Base-by-base conservation (phyloP, 1,140 invertebrate species). In the Brachionus asplanchnoidis region DNA sequence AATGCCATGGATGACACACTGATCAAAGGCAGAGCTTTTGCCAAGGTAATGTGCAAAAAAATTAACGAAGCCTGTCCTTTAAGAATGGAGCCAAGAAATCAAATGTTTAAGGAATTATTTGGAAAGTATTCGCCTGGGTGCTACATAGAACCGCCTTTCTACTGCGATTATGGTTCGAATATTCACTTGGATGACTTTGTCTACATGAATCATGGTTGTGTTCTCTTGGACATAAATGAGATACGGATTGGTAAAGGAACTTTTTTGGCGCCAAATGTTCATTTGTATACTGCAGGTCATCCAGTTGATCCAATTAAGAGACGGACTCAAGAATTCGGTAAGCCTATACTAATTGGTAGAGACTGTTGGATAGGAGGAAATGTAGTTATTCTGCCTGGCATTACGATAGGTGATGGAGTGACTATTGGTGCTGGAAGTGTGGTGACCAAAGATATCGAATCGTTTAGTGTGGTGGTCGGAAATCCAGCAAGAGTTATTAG, bases 291-390 rank as follows among this genome's bases (percentile, higher is more conserved):
- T 7, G 86, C 86, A 8, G 85, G 85, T 12, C 86, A 86, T 68
- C 86, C 87, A 11, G 0, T 85, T 36, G 78, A 86, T 70, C 66
- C 85, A 8, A 56, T 75, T 1, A 36, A 70, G 20, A 65, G 87
- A 32, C 14, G 70, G 66, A 5, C 11, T 14, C n/a, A 14, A 3
- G 80, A 83, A 50, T 66, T 28, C 17, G 56, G 80, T 50, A 83
- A 70, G 65, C 80, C 80, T n/a, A 83, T 83, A 6, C 36, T 0
- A 28, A 83, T 83, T 23, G 80, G 80, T 9, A 14, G 44, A 26
- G 85, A 87, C 84, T 85, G 85, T 12, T 88, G 87, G 87, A 84
- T 87, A 40, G 87, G 87, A 11, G 87, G 86, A 17, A 82, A 73
- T 32, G 85, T 84, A 1, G 28, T 85, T 3, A 86, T 87, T 56